Conservation (phyloP, 2,888 invertebrate genomes). For the Steinernema carpocapsae region DNA sequence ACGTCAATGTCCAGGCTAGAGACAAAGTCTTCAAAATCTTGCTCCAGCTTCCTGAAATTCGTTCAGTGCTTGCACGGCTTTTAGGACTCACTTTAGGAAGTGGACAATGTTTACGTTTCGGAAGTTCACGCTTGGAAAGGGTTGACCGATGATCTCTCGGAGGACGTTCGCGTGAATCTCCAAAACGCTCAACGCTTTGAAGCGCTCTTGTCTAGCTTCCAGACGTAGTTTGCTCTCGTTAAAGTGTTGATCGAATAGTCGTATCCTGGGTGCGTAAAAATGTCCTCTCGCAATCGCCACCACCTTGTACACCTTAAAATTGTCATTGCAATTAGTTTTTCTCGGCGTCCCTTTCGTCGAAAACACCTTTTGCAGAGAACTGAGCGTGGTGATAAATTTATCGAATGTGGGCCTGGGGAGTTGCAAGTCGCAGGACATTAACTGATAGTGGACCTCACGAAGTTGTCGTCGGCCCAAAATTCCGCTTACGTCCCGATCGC, state of each 20-base stretch:
- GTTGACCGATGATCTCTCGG: neutral
- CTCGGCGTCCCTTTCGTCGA: neutral
- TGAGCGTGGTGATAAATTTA: neutral
- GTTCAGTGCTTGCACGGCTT: neutral
- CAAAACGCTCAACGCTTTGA: neutral
- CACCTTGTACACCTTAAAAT: slow-evolving; percentile 14
- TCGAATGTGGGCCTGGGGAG: neutral
- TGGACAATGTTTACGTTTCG: no score
- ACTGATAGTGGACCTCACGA: slow-evolving; percentile 15
- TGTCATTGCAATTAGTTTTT: neutral
- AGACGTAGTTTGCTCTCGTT: neutral
- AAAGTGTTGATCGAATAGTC: neutral
- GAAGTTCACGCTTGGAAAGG: neutral
- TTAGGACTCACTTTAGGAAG: neutral
- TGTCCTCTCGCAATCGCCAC: neutral
- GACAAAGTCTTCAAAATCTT: neutral
- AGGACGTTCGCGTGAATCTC: neutral
- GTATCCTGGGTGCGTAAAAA: neutral
- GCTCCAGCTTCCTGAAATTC: neutral
- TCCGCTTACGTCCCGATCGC: neutral
- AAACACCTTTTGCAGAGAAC: slow-evolving; percentile 1
- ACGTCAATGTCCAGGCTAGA: neutral
- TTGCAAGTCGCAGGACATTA: neutral
- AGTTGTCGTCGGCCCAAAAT: neutral
- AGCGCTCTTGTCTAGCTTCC: neutral